Percentiles rank a stretch among this genome's conserved stretches.
phyloP scores from a whole-genome alignment of 2,797 vertebrate species.

The Sebastes steindachneri region DNA sequence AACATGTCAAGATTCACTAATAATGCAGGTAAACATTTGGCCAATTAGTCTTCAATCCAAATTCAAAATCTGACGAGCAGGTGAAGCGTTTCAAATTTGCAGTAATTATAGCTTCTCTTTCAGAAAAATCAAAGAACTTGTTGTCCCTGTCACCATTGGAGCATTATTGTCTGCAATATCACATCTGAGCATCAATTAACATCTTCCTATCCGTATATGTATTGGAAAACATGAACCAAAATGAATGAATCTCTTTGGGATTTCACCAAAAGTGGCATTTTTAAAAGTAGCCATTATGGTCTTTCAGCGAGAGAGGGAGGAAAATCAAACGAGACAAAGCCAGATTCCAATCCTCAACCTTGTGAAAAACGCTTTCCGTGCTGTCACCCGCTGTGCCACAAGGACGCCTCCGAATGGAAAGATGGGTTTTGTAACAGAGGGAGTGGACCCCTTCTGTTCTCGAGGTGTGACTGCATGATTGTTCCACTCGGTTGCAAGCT shows the following conservation, averaged over 20 bases:
- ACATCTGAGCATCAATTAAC: background rate
- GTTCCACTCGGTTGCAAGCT: constrained; percentile 61
- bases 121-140: background rate
- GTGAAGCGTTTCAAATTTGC: background rate
- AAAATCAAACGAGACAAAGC: background rate
- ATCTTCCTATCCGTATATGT: background rate
- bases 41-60: background rate
- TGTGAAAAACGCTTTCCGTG: constrained; percentile 24
- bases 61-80: background rate
- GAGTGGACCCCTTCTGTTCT: constrained; percentile 51
- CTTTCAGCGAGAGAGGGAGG: background rate
- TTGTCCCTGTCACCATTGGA: background rate
- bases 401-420: constrained; percentile 29
- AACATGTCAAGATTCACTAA: background rate
- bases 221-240: background rate
- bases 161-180: background rate
- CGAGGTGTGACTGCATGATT: constrained; percentile 71
- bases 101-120: background rate
- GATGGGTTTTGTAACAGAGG: constrained; percentile 26
- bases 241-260: background rate
- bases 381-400: constrained; percentile 27
- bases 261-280: background rate
- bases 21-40: background rate
- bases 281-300: background rate
- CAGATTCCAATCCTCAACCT: constrained; percentile 24